Percentiles rank a stretch among this genome's conserved stretches.
phyloP scores from a whole-genome alignment of 2,113 vertebrate species.

The Progne subis region DNA sequence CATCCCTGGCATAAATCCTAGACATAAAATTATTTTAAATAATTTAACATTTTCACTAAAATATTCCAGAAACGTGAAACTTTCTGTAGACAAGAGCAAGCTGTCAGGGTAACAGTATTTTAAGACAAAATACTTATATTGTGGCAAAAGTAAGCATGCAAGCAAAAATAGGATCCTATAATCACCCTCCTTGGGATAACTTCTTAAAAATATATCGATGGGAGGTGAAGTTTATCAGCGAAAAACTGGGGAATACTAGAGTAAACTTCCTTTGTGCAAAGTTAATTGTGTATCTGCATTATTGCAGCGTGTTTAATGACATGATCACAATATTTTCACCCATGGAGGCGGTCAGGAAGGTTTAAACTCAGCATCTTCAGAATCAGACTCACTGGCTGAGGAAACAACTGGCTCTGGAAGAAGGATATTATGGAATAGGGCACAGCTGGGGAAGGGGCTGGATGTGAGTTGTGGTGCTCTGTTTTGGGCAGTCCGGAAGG shows the following conservation, averaged over 20 bases:
- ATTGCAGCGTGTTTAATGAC: neutral
- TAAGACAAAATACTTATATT: neutral
- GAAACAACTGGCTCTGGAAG: neutral
- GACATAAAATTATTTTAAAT: neutral
- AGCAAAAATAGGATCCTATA: neutral
- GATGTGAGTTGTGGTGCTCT: neutral
- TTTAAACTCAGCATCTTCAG: neutral
- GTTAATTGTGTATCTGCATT: neutral
- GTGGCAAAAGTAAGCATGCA: neutral
- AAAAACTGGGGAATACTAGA: neutral
- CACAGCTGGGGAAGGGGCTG: rapidly evolving
- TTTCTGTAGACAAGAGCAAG: neutral
- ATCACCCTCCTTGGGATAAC: neutral
- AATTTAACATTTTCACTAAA: neutral
- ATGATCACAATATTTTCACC: neutral
- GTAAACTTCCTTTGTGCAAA: neutral
- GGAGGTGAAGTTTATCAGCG: neutral
- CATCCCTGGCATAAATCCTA: neutral
- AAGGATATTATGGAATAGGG: neutral
- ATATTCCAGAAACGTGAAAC: neutral
- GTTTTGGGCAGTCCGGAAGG: neutral
- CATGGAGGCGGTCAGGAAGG: neutral
- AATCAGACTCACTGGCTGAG: neutral
- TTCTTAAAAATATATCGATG: neutral
- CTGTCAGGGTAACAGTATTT: neutral